phyloP scores from a whole-genome alignment of 2,797 vertebrate species.

The Oryzias dopingdopingensis region DNA sequence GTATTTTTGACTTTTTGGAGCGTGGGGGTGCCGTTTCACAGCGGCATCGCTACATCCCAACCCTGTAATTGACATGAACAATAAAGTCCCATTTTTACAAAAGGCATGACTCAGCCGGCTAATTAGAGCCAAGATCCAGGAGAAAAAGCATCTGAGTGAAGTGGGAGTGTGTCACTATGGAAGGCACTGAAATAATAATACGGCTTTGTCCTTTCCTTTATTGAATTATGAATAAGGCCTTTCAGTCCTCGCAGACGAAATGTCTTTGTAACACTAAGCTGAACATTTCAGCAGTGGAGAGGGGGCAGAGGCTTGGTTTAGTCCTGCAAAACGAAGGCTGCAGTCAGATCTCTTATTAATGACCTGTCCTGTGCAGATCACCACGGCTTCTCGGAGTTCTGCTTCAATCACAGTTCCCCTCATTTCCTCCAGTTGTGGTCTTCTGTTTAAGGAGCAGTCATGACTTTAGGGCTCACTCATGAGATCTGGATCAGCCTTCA shows the following conservation, averaged over 20 bases:
- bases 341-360: too few relatives aligned
- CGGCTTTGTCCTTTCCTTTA: constrained; percentile 42
- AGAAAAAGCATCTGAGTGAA: constrained; percentile 29
- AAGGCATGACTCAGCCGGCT: constrained; percentile 52
- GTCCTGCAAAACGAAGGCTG: too few relatives aligned
- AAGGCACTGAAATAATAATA: constrained; percentile 30
- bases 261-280: constrained; percentile 17
- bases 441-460: too few relatives aligned
- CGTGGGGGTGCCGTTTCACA: constrained; percentile 11
- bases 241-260: constrained; percentile 29
- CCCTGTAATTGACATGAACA: constrained; percentile 53
- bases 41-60: constrained; percentile 19
- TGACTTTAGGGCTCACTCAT: too few relatives aligned
- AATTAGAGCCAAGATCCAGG: constrained; percentile 51
- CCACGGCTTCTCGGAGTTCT: too few relatives aligned
- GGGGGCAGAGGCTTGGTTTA: background rate
- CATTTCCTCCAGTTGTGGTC: too few relatives aligned
- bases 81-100: constrained; percentile 48
- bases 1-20: constrained; percentile 17
- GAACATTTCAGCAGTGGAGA: constrained; percentile 11
- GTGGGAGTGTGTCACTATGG: constrained; percentile 36
- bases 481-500: background rate
- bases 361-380: too few relatives aligned
- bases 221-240: constrained; percentile 22
- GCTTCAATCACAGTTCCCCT: too few relatives aligned